phyloP scores from a whole-genome alignment of 2,888 invertebrate species.

The Rhamnusium bicolor region DNA sequence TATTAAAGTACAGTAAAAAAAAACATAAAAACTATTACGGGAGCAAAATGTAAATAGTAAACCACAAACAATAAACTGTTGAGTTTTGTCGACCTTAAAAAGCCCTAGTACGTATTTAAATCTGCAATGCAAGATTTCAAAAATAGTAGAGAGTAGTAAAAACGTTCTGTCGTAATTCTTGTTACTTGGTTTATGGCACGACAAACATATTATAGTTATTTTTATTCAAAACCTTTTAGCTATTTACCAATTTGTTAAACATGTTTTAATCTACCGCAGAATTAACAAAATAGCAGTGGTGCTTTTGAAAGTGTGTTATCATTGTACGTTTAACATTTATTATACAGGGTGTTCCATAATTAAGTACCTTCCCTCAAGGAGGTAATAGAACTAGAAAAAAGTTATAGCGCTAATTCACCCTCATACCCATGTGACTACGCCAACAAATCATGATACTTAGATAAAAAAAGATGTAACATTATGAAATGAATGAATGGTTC shows the following conservation, averaged over 20 bases:
- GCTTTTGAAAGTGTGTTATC: too few relatives aligned
- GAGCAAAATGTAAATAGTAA: not conserved
- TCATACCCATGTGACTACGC: too few relatives aligned
- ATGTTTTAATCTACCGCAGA: not conserved
- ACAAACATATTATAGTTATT: not conserved
- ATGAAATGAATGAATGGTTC: too few relatives aligned
- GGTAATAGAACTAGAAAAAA: too few relatives aligned
- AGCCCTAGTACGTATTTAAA: not conserved
- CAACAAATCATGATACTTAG: too few relatives aligned
- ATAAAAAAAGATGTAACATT: too few relatives aligned
- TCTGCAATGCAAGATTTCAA: not conserved
- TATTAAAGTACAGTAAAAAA: not conserved
- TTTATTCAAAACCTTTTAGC: not conserved
- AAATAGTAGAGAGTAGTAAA: not conserved
- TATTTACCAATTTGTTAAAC: not conserved
- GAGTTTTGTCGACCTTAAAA: not conserved
- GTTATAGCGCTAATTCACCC: too few relatives aligned
- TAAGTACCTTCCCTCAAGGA: too few relatives aligned
- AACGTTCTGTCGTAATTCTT: not conserved
- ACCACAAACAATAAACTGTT: not conserved
- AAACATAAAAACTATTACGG: not conserved
- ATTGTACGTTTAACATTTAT: too few relatives aligned
- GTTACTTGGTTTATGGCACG: not conserved
- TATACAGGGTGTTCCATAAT: too few relatives aligned
- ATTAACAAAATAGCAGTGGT: not conserved